Conservation (phyloP, 1,140 invertebrate genomes). For the Bactericera cockerelli region DNA sequence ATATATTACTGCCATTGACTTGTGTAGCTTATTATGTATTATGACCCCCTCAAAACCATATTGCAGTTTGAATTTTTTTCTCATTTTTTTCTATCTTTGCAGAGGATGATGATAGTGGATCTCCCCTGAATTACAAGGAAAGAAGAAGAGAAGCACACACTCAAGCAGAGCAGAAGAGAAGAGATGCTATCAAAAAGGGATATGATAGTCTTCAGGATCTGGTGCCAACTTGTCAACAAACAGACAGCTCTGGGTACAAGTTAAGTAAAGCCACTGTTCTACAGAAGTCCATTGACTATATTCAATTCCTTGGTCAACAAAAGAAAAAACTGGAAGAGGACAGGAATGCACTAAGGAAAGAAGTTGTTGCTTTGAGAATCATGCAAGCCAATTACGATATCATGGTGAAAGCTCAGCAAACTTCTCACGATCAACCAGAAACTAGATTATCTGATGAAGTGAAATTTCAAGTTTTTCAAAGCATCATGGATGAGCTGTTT, state of each 20-base stretch:
- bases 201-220: slow-evolving; percentile 82
- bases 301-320: slow-evolving; percentile 72
- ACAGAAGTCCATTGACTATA: slow-evolving; percentile 82
- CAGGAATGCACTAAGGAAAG: slow-evolving; percentile 78
- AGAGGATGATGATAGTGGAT: slow-evolving; percentile 81
- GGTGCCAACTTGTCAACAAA: slow-evolving; percentile 82
- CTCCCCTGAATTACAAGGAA: slow-evolving; percentile 80
- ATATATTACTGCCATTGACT: slow-evolving; percentile 15
- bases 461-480: slow-evolving; percentile 93
- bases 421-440: slow-evolving; percentile 72
- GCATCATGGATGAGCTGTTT: slow-evolving; percentile 86
- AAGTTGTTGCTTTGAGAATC: slow-evolving; percentile 83
- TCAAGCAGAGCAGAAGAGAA: slow-evolving; percentile 89
- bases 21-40: too few species aligned
- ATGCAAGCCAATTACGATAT: slow-evolving; percentile 90
- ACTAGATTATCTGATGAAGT: slow-evolving; percentile 81
- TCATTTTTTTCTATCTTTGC: too few species aligned
- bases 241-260: slow-evolving; percentile 75
- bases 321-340: slow-evolving; percentile 88
- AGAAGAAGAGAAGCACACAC: slow-evolving; percentile 86
- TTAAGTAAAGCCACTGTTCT: slow-evolving; percentile 90
- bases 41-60: neutral
- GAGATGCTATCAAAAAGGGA: slow-evolving; percentile 93
- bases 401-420: slow-evolving; percentile 89
- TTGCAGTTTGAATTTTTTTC: slow-evolving; percentile 6